Conservation (phyloP, 2,797 vertebrate genomes). For the Anniella stebbinsi region DNA sequence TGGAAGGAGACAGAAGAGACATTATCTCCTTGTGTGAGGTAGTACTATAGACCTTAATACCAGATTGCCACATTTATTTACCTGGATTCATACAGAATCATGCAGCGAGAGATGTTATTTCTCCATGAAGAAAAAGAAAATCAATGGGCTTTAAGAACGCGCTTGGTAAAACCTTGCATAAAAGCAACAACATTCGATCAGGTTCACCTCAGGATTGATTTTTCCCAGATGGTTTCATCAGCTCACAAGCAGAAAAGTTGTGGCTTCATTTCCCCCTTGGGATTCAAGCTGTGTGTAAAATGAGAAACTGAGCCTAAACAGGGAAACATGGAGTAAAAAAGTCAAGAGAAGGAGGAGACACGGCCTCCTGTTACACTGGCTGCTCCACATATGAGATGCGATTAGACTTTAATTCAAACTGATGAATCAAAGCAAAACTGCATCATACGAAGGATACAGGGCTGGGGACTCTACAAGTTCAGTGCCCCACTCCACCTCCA, state of each 20-base stretch:
- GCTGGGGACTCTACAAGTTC: too few relatives aligned
- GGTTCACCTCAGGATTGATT: conserved; percentile 61
- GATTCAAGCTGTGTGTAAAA: conserved; percentile 53
- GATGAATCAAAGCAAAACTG: neutral
- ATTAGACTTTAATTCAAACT: neutral
- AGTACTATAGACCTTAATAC: neutral
- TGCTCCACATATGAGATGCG: neutral
- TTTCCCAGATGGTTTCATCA: conserved; percentile 63
- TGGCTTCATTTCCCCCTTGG: conserved; percentile 57
- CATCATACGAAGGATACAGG: neutral
- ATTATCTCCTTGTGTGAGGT: neutral
- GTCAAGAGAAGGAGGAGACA: neutral
- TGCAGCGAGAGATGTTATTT: neutral
- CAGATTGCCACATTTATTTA: conserved; percentile 12
- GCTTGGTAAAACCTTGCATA: conserved; percentile 40
- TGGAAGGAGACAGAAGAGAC: neutral
- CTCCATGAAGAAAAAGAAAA: neutral
- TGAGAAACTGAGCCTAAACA: conserved; percentile 65
- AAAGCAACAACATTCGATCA: conserved; percentile 40
- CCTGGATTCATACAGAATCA: conserved; percentile 21
- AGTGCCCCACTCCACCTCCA: neutral
- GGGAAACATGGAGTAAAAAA: conserved; percentile 50
- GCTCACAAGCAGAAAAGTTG: conserved; percentile 48
- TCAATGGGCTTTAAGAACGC: neutral
- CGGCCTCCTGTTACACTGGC: neutral